Evolutionary conservation across 2,888 invertebrate genomes (phyloP).

Genomic region (Machimus rusticus): DNA sequence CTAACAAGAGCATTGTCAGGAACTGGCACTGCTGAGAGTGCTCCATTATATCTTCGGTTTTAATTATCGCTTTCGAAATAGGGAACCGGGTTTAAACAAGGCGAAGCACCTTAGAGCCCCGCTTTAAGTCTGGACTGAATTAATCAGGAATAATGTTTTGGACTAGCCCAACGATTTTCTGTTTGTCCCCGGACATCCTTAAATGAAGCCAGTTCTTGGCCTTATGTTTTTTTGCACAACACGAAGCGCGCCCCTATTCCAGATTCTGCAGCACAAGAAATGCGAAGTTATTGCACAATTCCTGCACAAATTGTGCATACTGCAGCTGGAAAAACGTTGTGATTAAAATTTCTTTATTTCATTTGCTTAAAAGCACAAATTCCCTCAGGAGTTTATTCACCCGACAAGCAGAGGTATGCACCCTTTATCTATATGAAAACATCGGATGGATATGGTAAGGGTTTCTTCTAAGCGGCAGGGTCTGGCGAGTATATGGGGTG

Average conservation of each 20-base stretch:
- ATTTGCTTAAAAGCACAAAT: neutral
- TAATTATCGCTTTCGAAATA: neutral
- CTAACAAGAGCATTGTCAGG: neutral
- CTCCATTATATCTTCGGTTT: neutral
- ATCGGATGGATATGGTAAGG: neutral
- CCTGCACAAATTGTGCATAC: neutral
- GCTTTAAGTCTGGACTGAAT: neutral
- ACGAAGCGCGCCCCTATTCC: neutral
- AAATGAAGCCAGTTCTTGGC: neutral
- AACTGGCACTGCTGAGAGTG: neutral
- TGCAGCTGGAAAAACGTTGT: neutral
- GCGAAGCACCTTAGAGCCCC: neutral
- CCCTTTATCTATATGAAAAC: neutral
- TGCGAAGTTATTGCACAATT: neutral
- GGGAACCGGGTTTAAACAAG: neutral
- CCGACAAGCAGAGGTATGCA: neutral
- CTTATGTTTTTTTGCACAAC: neutral
- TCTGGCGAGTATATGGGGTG: neutral
- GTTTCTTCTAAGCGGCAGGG: neutral
- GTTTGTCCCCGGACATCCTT: neutral
- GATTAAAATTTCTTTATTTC: neutral
- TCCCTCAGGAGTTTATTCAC: neutral
- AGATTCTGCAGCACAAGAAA: neutral
- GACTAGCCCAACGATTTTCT: neutral
- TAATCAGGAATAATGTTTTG: neutral